Percentiles rank a stretch among this genome's conserved stretches.
These are phyloP conservation scores for Ectobius pallidus DNA, from an alignment of 2,888 invertebrate genomes.

Conservation along the genomic window DNA sequence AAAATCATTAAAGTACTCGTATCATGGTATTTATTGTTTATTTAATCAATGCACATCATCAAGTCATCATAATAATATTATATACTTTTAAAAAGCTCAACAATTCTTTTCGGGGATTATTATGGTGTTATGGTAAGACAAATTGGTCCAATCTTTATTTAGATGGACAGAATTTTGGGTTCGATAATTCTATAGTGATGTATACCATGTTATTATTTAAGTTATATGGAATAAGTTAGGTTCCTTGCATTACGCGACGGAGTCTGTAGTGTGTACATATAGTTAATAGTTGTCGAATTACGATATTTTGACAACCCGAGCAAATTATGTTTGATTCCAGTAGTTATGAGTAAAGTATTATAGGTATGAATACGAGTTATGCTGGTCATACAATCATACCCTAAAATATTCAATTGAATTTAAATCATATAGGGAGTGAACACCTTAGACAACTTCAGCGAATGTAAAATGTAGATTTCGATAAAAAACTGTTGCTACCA, in stretches of 20 bases:
- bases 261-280: not conserved
- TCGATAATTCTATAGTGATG: not conserved
- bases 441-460: too few species aligned
- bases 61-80: not conserved
- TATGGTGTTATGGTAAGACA: conserved; percentile 6
- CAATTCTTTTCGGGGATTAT: conserved; percentile 34
- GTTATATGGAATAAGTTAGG: not conserved
- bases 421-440: too few species aligned
- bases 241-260: not conserved
- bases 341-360: too few species aligned
- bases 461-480: too few species aligned
- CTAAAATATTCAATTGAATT: too few species aligned
- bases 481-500: too few species aligned
- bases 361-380: too few species aligned
- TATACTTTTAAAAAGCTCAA: conserved; percentile 25
- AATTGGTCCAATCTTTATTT: not conserved
- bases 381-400: too few species aligned
- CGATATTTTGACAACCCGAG: not conserved
- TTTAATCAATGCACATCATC: not conserved
- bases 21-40: too few species aligned
- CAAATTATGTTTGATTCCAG: not conserved
- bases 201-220: conserved; percentile 1
- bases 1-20: too few species aligned
- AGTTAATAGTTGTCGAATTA: not conserved
- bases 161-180: conserved; percentile 4